Evolutionary conservation across 2,113 vertebrate genomes (phyloP).

Genomic region (Phylloscopus trochiloides): DNA sequence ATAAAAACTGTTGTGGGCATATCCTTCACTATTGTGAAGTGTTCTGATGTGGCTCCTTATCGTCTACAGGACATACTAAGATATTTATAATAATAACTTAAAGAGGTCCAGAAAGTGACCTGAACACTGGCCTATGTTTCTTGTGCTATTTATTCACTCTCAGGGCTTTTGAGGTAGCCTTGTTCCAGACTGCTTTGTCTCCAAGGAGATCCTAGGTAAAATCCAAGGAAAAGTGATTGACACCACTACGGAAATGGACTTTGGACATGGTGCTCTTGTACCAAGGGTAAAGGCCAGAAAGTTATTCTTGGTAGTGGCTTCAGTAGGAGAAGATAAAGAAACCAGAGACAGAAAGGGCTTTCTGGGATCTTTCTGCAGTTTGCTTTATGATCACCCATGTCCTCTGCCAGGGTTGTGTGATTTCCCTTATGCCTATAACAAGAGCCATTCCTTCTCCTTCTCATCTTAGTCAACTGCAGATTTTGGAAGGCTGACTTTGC

Average conservation of each 20-base stretch:
- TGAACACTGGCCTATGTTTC: neutral
- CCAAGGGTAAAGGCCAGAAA: neutral
- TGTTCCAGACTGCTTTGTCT: neutral
- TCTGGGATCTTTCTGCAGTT: neutral
- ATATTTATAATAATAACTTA: neutral
- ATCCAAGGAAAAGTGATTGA: neutral
- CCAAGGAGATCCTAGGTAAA: neutral
- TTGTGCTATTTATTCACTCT: neutral
- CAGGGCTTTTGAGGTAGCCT: neutral
- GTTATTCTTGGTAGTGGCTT: neutral
- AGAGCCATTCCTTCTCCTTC: neutral
- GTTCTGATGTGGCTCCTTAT: accelerated
- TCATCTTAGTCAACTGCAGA: neutral
- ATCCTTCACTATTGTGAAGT: neutral
- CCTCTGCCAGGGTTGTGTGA: neutral
- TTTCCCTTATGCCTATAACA: neutral
- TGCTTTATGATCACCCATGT: accelerated
- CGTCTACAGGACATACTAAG: neutral
- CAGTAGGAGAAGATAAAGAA: neutral
- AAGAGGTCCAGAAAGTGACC: neutral
- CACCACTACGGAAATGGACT: neutral
- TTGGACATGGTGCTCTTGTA: accelerated
- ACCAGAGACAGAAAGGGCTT: neutral
- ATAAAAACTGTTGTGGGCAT: neutral
- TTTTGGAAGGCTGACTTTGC: neutral